These are phyloP conservation scores for Enteromius mattozi DNA, from an alignment of 2,797 vertebrate genomes.

Conservation along the genomic window DNA sequence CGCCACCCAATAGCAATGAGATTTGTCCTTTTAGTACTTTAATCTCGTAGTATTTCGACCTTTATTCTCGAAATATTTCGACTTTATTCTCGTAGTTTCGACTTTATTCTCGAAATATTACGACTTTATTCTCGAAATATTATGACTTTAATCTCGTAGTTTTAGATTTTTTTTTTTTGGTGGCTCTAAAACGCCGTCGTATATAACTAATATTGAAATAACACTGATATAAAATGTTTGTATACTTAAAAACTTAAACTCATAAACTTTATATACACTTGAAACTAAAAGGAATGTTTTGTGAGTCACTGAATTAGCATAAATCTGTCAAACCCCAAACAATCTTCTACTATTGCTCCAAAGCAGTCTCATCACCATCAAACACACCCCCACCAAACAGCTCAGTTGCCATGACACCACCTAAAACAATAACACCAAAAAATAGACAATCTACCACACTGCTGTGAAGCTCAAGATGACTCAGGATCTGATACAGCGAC, in stretches of 20 bases:
- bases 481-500: constrained; percentile 39
- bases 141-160: too few relatives aligned
- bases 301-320: background rate
- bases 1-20: too few relatives aligned
- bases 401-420: constrained; percentile 31
- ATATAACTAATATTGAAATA: background rate
- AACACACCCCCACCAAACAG: constrained; percentile 14
- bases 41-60: too few relatives aligned
- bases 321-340: constrained; percentile 6
- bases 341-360: background rate
- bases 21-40: too few relatives aligned
- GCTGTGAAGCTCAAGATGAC: constrained; percentile 51
- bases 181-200: background rate
- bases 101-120: too few relatives aligned
- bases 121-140: too few relatives aligned
- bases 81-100: too few relatives aligned
- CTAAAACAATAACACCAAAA: constrained; percentile 36
- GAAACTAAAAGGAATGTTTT: background rate
- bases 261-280: background rate
- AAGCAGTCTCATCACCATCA: constrained; percentile 3
- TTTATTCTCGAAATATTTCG: too few relatives aligned
- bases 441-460: constrained; percentile 19
- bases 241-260: background rate
- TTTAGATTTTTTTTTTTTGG: too few relatives aligned
- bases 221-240: background rate